Base-by-base conservation (phyloP, 2,888 invertebrate species). In the Drosophila atripex region DNA sequence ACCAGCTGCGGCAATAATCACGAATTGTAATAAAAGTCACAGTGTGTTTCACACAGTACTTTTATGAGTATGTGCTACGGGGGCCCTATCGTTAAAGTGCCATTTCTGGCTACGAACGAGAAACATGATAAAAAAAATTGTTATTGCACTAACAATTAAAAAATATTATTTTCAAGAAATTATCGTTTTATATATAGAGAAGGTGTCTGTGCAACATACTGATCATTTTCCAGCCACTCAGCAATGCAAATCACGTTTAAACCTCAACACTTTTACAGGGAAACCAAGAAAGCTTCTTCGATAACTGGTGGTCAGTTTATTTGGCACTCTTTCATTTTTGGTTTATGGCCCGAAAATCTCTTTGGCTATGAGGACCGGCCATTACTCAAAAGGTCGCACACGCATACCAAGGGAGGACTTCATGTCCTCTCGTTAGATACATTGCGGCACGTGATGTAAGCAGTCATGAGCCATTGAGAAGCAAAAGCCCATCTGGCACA, bases 1-100 rank as follows among this genome's bases (percentile, higher is more conserved):
- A 14, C 60, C 47, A 70, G 58, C 59, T 71, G 59, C 30, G 71
- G 53, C 60, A 54, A 70, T 53, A 70, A 60, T 70, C 52, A 60
- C 43, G 60, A 46, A 71, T 14, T 43, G 54, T 58, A 73, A 68
- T 73, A 73, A 66, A 73, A 66, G 73, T 60, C 43, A 39, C 60
- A 50, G 54, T 28, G 18, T 45, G 43, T 45, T 32, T 39, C 69
- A 52, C 51, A 52, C 55, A 32, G 66, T 49, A 38, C 30, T 50
- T 50, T 35, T 35, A 35, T 35, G 35, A 35, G 35, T 35, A 7
- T 35, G 14, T 35, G 35, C n/a, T 7, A 14, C 35, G n/a, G n/a
- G 6, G n/a, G 14, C 35, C 14, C 35, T 35, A 35, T 35, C 35
- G 14, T 35, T 35, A 35, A 35, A 35, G 6, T 35, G n/a, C 35